Conservation (phyloP, 2,113 vertebrate species). For the Channa maculata region DNA sequence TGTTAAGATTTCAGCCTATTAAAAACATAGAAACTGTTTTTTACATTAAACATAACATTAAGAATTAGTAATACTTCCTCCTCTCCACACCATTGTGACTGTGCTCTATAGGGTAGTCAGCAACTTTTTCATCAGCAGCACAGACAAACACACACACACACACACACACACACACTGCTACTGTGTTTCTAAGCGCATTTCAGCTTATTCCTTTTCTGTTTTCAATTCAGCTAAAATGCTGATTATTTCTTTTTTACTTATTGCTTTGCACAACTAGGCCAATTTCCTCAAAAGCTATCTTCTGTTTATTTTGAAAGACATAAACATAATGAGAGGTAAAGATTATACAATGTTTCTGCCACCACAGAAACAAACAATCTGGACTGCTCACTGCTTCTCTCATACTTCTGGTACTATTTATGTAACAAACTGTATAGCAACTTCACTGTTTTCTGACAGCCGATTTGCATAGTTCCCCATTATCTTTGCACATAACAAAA, state of each 20-base stretch:
- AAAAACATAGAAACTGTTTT: not conserved
- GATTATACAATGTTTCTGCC: too few species aligned
- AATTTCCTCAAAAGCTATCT: not conserved
- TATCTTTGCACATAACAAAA: too few species aligned
- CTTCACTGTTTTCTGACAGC: too few species aligned
- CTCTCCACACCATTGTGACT: not conserved
- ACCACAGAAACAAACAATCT: too few species aligned
- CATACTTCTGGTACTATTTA: too few species aligned
- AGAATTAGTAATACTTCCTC: not conserved
- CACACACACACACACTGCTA: not conserved
- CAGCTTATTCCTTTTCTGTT: constrained; percentile 22
- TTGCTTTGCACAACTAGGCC: not conserved
- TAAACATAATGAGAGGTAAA: not conserved
- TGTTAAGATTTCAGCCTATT: not conserved
- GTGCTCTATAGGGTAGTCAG: constrained; percentile 19
- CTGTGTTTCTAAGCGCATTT: constrained; percentile 10
- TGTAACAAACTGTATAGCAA: too few species aligned
- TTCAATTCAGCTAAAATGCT: constrained; percentile 14
- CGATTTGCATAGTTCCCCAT: too few species aligned
- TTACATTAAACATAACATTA: not conserved
- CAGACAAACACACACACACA: not conserved
- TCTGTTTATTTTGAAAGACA: not conserved
- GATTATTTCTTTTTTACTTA: not conserved
- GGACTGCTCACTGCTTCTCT: too few species aligned
- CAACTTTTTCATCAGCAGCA: not conserved